Conservation (phyloP, 2,113 vertebrate species). For the Scortum barcoo region DNA sequence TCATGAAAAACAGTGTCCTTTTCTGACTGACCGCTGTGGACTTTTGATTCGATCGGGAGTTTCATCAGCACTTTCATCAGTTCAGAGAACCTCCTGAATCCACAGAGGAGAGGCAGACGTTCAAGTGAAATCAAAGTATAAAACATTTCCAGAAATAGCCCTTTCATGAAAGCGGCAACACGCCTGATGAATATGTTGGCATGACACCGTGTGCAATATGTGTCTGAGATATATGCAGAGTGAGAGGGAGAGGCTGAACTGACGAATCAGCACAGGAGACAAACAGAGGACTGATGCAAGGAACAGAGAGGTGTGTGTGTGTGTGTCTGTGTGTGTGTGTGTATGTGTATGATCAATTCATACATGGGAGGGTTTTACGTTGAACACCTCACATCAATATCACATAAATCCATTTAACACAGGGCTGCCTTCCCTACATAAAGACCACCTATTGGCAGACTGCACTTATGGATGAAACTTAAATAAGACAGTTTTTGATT, state of each 20-base stretch:
- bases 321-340: not conserved
- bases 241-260: not conserved
- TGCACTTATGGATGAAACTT: constrained; percentile 10
- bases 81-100: not conserved
- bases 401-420: not conserved
- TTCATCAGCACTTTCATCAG: constrained; percentile 5
- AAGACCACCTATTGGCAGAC: not conserved
- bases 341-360: not conserved
- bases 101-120: constrained; percentile 1
- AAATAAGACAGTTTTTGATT: constrained; percentile 8
- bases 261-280: not conserved
- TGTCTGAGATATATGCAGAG: not conserved
- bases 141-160: not conserved
- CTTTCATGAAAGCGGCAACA: not conserved
- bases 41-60: not conserved
- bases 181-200: not conserved
- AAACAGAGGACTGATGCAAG: not conserved
- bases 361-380: not conserved
- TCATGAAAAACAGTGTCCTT: not conserved
- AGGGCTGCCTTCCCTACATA: not conserved
- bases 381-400: constrained; percentile 17
- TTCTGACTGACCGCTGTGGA: not conserved
- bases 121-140: not conserved
- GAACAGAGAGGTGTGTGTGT: not conserved
- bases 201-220: too few relatives aligned